A percentile compares a stretch with the other conserved stretches of the same genome.
Conservation (phyloP, 2,113 vertebrate genomes). For the Symphodus melops region DNA sequence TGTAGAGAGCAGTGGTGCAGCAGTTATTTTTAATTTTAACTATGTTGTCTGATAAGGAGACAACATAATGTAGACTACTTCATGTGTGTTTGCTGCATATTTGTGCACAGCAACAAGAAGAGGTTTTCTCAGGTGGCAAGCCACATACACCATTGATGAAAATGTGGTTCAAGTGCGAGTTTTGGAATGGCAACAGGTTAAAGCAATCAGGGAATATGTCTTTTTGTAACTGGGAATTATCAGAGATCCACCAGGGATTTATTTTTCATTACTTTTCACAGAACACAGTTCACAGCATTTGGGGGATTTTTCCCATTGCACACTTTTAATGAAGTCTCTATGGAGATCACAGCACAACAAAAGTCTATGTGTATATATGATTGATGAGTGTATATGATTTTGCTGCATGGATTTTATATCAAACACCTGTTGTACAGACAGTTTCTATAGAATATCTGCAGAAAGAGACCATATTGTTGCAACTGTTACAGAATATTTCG, state of each 20-base stretch:
- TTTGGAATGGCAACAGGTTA: neutral
- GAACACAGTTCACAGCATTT: neutral
- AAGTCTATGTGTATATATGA: neutral
- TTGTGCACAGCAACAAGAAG: neutral
- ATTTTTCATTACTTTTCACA: slow-evolving; percentile 26
- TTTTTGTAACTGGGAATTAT: slow-evolving; percentile 11
- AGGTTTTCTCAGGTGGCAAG: neutral
- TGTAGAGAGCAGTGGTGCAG: slow-evolving; percentile 7
- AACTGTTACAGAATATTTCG: neutral
- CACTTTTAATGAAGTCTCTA: neutral
- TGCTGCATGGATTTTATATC: neutral
- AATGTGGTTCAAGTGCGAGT: neutral
- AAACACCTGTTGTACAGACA: neutral
- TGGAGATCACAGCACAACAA: neutral
- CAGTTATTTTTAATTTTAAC: slow-evolving; percentile 25
- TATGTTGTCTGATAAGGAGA: slow-evolving; percentile 11
- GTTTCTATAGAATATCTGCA: no score
- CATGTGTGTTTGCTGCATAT: neutral
- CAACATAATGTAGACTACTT: slow-evolving; percentile 6
- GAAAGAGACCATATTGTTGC: neutral
- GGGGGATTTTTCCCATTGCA: slow-evolving; percentile 4
- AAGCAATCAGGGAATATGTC: neutral
- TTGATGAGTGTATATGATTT: neutral
- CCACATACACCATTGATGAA: neutral
- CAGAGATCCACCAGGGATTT: slow-evolving; percentile 1